phyloP scores from a whole-genome alignment of 2,797 vertebrate species.

The Rhinatrema bivittatum region DNA sequence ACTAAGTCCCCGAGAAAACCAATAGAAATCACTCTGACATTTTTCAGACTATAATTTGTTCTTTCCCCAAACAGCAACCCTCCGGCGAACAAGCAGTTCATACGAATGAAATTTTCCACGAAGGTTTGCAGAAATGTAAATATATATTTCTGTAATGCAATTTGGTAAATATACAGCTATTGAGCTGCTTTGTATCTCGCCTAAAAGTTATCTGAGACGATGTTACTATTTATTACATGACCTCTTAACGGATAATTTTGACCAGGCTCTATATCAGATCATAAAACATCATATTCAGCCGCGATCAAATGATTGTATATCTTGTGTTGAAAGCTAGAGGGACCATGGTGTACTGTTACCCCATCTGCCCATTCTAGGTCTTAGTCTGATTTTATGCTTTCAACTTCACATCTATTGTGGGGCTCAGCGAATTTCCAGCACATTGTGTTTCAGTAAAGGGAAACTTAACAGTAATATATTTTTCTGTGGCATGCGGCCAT shows the following conservation, averaged over 20 bases:
- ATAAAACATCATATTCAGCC: too few species aligned
- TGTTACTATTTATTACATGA: too few species aligned
- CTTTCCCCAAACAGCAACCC: background rate
- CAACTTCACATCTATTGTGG: background rate
- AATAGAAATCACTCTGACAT: slow-evolving; percentile 4
- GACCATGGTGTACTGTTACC: too few species aligned
- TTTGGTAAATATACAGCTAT: too few species aligned
- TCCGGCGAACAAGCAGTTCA: background rate
- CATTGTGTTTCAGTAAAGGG: slow-evolving; percentile 16
- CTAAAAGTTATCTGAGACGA: too few species aligned
- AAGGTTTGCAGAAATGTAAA: too few species aligned
- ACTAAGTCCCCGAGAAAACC: slow-evolving; percentile 13
- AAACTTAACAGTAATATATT: slow-evolving; percentile 26
- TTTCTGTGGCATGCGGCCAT: slow-evolving; percentile 42
- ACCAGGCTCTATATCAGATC: too few species aligned
- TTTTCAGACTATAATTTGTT: background rate
- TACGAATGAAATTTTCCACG: background rate
- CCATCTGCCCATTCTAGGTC: background rate
- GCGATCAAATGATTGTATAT: too few species aligned
- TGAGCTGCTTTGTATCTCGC: too few species aligned
- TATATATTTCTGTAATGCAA: too few species aligned
- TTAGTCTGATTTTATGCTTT: background rate
- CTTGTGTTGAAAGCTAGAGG: too few species aligned
- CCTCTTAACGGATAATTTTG: too few species aligned
- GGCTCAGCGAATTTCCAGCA: slow-evolving; percentile 11